Evolutionary conservation across 2,888 invertebrate genomes (phyloP), one percentile per base, ranked within the genome.

Genomic region (Flabesymbios commensalis): DNA sequence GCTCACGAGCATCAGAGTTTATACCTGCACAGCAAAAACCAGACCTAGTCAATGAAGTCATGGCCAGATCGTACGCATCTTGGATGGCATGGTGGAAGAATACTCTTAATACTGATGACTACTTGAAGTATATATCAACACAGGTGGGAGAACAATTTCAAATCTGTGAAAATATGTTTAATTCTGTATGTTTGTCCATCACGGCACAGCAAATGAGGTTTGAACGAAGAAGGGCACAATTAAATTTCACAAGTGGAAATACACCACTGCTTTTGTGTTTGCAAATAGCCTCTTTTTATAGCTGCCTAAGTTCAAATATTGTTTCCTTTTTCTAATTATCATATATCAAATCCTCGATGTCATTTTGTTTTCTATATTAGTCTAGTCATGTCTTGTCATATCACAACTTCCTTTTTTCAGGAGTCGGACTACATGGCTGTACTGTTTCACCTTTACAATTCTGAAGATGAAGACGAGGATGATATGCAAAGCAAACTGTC

Each of bases 1-100:
- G 57, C 39, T 10, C 10, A n/a, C 10, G 39, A 36, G 39, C 10
- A n/a, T 10, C 39, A n/a, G 39, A n/a, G 10, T 10, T n/a, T n/a
- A 10, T 14, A 10, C 39, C 39, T 36, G 10, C 10, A n/a, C 39
- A n/a, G 39, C 10, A 10, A 32, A 31, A 29, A 14, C 14, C 31
- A 14, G 31, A 7, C 28, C 7, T 17, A 7, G 22, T 26, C 14
- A 28, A 28, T 10, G 49, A 26, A 10, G 52, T 62, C 33, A 57
- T 64, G 73, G 73, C 77, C 0, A 58, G 78, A 10, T 75, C 76
- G 10, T 80, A 80, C 54, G 75, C 77, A 33, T 78, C 79, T 2
- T 82, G 82, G 82, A 71, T 81, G 24, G 74, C 74, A 36, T 81
- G 80, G 79, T 82, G 82, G 82, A 78, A 78, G 61, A 78, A 74